Conservation (phyloP, 2,888 invertebrate genomes). For the Agrotis segetum region DNA sequence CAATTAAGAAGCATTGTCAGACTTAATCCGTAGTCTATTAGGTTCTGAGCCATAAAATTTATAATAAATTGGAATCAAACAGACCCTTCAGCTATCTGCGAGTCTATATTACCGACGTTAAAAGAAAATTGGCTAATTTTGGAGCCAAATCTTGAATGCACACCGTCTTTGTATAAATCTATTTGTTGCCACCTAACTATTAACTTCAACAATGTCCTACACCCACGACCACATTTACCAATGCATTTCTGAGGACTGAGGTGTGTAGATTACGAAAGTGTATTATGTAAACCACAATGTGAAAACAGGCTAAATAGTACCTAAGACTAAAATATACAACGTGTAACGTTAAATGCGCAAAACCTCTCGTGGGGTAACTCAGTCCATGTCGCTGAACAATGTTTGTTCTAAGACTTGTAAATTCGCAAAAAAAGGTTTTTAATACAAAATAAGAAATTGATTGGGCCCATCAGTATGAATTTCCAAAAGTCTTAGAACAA, state of each 20-base stretch:
- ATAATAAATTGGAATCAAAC: conserved; percentile 61
- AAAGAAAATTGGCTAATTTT: conserved; percentile 38
- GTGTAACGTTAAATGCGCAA: no score
- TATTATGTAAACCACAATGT: conserved; percentile 4
- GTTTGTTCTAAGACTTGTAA: no score
- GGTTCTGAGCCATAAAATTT: conserved; percentile 60
- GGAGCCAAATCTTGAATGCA: conserved; percentile 1
- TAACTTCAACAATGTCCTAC: neutral
- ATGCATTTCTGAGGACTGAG: neutral
- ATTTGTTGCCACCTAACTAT: neutral
- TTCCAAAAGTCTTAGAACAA: no score
- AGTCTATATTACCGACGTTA: conserved; percentile 30
- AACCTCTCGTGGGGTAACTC: no score
- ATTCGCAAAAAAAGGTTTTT: no score
- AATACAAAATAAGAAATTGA: no score
- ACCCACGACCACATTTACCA: neutral
- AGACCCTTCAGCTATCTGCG: conserved; percentile 33
- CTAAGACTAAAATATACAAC: conserved; percentile 9
- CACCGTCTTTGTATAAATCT: conserved; percentile 3
- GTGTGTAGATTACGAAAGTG: conserved; percentile 12
- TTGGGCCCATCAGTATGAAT: no score
- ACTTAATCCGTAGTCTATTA: conserved; percentile 74
- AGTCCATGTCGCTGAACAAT: no score
- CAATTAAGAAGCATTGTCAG: conserved; percentile 74
- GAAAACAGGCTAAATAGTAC: neutral